Evolutionary conservation across 1,140 invertebrate species (phyloP).

Genomic region (Hormaphis cornu): DNA sequence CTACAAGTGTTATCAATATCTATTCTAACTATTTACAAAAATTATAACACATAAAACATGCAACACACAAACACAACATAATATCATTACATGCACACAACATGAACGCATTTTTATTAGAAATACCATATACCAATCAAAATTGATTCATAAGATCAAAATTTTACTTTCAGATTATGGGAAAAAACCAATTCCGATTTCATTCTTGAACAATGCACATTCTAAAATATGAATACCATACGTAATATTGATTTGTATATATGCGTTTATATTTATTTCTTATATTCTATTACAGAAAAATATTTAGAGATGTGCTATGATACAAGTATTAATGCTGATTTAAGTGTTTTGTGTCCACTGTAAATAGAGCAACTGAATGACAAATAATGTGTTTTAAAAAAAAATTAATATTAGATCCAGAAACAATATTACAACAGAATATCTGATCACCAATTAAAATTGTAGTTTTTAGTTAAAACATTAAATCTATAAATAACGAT

Average conservation of each 20-base stretch:
- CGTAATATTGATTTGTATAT: background rate
- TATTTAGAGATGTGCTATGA: conserved; percentile 13
- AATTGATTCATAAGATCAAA: background rate
- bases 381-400: no score
- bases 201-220: background rate
- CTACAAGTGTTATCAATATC: background rate
- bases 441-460: no score
- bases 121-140: conserved; percentile 5
- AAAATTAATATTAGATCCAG: no score
- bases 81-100: conserved; percentile 5
- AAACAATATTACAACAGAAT: no score
- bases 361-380: no score
- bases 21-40: background rate
- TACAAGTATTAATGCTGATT: no score
- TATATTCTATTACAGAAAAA: background rate
- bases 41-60: conserved; percentile 17
- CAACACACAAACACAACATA: conserved; percentile 23
- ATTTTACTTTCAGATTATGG: background rate
- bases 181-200: background rate
- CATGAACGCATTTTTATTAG: background rate
- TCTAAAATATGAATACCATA: conserved; percentile 13
- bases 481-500: no score
- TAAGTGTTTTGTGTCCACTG: no score
- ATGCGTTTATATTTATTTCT: background rate
- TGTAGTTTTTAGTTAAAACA: no score